Percentiles rank a stretch among this genome's conserved stretches.
Evolutionary conservation across 2,888 invertebrate species (phyloP).

Genomic region (Drosophila cognata): DNA sequence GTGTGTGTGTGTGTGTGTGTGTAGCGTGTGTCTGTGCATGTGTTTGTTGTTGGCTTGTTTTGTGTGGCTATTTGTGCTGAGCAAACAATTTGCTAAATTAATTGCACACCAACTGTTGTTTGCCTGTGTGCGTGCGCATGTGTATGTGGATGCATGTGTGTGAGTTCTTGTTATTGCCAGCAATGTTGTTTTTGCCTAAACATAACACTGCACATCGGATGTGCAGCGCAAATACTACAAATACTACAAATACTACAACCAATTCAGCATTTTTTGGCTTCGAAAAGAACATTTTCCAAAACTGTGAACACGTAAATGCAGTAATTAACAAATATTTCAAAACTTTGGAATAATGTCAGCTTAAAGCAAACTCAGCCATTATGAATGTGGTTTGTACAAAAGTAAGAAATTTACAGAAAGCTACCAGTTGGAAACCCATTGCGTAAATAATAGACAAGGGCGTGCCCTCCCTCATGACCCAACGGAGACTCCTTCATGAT

Average conservation of each 20-base stretch:
- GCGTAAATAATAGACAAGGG: neutral
- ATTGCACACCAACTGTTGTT: slow-evolving; percentile 79
- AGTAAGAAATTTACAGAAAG: neutral
- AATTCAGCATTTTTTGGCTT: slow-evolving; percentile 22
- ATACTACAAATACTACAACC: slow-evolving; percentile 20
- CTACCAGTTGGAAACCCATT: neutral
- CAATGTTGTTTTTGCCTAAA: slow-evolving; percentile 37
- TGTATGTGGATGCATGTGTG: slow-evolving; percentile 7
- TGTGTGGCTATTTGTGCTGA: slow-evolving; percentile 61
- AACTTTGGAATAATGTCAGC: neutral
- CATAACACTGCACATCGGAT: slow-evolving; percentile 47
- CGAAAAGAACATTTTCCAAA: neutral
- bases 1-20: slow-evolving; percentile 1
- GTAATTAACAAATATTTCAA: neutral
- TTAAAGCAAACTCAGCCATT: neutral
- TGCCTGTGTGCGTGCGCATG: slow-evolving; percentile 22
- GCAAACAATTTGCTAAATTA: slow-evolving; percentile 80
- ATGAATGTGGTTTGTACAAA: neutral
- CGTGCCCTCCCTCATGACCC: neutral
- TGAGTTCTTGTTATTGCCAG: slow-evolving; percentile 19
- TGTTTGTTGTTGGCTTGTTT: slow-evolving; percentile 40
- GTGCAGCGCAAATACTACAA: slow-evolving; percentile 29
- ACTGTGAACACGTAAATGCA: neutral
- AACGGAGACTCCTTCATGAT: neutral
- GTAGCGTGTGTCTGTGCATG: slow-evolving; percentile 12